Conservation (phyloP, 2,888 invertebrate genomes). For the Scaptomyza flava region DNA sequence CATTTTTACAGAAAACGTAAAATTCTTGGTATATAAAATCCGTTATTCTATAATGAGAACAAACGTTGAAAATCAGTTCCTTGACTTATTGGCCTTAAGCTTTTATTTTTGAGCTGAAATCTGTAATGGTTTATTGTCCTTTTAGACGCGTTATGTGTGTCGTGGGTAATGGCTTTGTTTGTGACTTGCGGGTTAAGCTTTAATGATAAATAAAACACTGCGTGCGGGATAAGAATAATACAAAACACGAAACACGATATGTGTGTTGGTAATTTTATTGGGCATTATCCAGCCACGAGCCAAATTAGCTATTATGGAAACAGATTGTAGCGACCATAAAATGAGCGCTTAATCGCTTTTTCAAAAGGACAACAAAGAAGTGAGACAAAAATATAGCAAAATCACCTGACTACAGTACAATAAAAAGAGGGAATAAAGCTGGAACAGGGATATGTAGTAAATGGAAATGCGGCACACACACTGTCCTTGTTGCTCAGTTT, state of each 20-base stretch:
- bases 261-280: constrained; percentile 47
- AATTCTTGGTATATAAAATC: no score
- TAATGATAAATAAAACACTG: constrained; percentile 2
- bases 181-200: constrained; percentile 11
- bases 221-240: constrained; percentile 38
- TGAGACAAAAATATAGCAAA: constrained; percentile 5
- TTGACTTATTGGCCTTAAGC: neutral
- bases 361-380: constrained; percentile 20
- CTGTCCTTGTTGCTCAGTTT: constrained; percentile 11
- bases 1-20: no score
- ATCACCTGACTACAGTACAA: constrained; percentile 14
- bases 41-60: no score
- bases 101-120: neutral
- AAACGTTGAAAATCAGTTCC: no score
- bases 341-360: constrained; percentile 48
- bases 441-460: constrained; percentile 20
- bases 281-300: constrained; percentile 38
- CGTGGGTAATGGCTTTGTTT: constrained; percentile 20
- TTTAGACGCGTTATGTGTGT: neutral
- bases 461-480: constrained; percentile 22
- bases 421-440: constrained; percentile 3
- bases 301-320: constrained; percentile 44
- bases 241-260: neutral
- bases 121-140: constrained; percentile 8
- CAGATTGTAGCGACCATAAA: constrained; percentile 38